Conservation (phyloP, 2,888 invertebrate genomes). For the Fragum whitleyi region DNA sequence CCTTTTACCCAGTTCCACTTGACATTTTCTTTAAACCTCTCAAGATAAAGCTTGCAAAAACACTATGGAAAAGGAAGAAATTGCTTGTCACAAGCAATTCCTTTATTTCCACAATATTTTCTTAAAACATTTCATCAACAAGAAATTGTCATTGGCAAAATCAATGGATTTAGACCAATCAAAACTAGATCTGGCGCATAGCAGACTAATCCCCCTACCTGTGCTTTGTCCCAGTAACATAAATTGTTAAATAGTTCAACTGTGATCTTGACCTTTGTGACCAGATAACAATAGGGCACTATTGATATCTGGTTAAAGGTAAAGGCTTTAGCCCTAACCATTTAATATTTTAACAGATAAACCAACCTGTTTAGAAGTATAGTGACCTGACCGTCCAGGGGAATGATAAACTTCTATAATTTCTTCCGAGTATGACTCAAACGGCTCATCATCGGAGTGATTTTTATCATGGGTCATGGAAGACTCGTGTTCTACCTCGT, state of each 20-base stretch:
- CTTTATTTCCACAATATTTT: constrained; percentile 14
- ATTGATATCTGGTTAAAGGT: too few species aligned
- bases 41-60: background rate
- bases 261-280: too few species aligned
- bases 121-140: background rate
- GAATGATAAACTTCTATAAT: constrained; percentile 26
- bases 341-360: too few species aligned
- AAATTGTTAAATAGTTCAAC: too few species aligned
- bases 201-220: too few species aligned
- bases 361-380: constrained; percentile 24
- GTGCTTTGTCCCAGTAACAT: too few species aligned
- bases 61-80: background rate
- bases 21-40: background rate
- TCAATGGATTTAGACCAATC: background rate
- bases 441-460: constrained; percentile 58
- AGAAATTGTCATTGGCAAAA: background rate
- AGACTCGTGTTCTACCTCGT: constrained; percentile 61
- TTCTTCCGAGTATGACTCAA: constrained; percentile 26
- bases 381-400: constrained; percentile 16
- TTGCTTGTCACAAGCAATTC: constrained; percentile 12
- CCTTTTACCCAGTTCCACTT: too few species aligned
- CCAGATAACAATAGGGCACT: too few species aligned
- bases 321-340: too few species aligned
- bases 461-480: constrained; percentile 59
- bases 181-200: too few species aligned